Base-by-base conservation (phyloP, 92 coral and sea anemone genomes). In the Heteractis magnifica region DNA sequence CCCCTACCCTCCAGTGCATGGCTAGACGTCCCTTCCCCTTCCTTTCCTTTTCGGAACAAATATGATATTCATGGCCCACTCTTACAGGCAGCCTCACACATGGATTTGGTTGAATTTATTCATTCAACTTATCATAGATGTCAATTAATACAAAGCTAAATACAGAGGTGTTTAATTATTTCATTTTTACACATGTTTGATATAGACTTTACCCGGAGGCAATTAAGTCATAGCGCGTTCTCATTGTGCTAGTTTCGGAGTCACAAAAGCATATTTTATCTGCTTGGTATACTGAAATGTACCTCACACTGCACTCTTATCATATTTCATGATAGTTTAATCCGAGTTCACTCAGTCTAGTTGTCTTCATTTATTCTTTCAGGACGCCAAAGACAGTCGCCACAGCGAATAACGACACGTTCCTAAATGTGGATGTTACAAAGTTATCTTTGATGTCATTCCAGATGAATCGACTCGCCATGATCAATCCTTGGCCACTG, bases 401-500 rank as follows among this genome's bases (percentile, higher is more conserved):
- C 75, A 97, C 98, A 34, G 98, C 99, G 80, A 97, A 97, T 52
- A 97, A 79, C 5, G 98, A 91, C 44, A 88, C 80, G 72, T 97
- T 97, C 79, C 92, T 92, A 87, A 84, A 97, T 48, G 87, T 87
- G 19, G 98, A 83, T 6, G 98, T 89, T 13, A 95, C 91, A 60
- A 94, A 97, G 82, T 93, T 92, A 68, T 97, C 99, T 52, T 65
- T 84, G 41, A 75, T 65, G 56, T 91, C 92, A 65, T 97, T 90
- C 99, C 99, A 97, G 8, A 97, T 86, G 76, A 93, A 97, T 20
- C 98, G 94, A 74, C 99, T 97, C 9, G 98, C 98, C 86, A 94
- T 89, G 49, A 94, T 82, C 62, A 94, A 56, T 7, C 95, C 93
- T 68, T 94, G 98, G 34, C 98, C 92, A 20, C 76, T 79, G 15